Conservation (phyloP, 2,888 invertebrate species). For the Psylliodes chrysocephalus region DNA sequence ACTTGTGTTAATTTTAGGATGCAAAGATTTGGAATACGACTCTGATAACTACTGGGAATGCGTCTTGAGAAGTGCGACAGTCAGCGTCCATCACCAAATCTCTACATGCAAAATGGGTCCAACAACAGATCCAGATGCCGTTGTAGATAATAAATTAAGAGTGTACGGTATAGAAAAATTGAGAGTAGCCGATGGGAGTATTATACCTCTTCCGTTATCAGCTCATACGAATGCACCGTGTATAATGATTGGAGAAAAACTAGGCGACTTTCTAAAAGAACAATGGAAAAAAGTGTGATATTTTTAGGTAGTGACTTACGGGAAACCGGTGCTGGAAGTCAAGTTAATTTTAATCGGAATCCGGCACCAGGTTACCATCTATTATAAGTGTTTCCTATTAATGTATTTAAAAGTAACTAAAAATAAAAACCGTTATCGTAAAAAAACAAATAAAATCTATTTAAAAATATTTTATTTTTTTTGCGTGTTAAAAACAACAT, state of each 20-base stretch:
- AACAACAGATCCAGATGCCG: slow-evolving; percentile 63
- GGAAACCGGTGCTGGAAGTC: too few relatives aligned
- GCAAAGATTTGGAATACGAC: slow-evolving; percentile 64
- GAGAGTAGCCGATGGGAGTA: slow-evolving; percentile 75
- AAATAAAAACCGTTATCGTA: too few relatives aligned
- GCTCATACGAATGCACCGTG: slow-evolving; percentile 76
- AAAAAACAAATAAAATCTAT: too few relatives aligned
- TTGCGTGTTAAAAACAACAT: too few relatives aligned
- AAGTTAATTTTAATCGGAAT: too few relatives aligned
- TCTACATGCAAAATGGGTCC: slow-evolving; percentile 71
- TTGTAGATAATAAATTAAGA: slow-evolving; percentile 63
- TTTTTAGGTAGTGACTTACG: too few relatives aligned
- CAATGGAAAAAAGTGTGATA: slow-evolving; percentile 61
- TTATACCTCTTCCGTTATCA: slow-evolving; percentile 74
- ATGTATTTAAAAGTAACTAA: too few relatives aligned
- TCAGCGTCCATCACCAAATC: slow-evolving; percentile 75
- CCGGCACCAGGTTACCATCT: too few relatives aligned
- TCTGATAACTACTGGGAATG: slow-evolving; percentile 77
- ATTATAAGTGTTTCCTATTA: too few relatives aligned
- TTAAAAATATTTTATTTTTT: too few relatives aligned
- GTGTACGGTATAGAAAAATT: slow-evolving; percentile 70
- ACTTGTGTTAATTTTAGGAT: slow-evolving; percentile 62
- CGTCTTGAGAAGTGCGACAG: slow-evolving; percentile 68
- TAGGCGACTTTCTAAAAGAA: slow-evolving; percentile 70
- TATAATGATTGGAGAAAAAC: slow-evolving; percentile 79